Evolutionary conservation across 2,797 vertebrate species (phyloP), one percentile per base, ranked within the genome.

Genomic region (Epinephelus awoara): DNA sequence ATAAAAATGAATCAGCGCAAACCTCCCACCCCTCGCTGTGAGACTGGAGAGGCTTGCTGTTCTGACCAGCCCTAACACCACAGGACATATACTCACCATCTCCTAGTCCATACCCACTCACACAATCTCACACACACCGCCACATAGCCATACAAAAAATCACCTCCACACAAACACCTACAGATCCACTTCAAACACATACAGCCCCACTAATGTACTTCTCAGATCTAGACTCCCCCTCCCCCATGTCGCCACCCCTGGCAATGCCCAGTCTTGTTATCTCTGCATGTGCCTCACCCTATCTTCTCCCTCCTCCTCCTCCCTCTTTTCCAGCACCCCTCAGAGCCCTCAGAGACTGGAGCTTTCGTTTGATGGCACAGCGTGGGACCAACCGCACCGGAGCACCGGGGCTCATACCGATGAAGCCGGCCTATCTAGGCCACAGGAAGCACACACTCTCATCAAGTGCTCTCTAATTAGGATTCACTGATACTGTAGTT

Each of bases 391-490:
- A 77, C 74, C 44, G 68, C 83, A 76, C 72, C 25, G 13, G 72
- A 82, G 84, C 68, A 42, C 70, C 21, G 23, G 72, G 64, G 76
- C 80, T 88, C 88, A 89, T 89, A 81, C 88, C 74, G 75, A 94
- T 87, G 88, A 90, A 89, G 71, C 66, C 4, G 23, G 73, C 66
- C 79, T 93, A 94, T 92, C 82, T 93, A 91, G 93, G 94, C 80
- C 94, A 94, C 64, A 51, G 54, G 64, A 62, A 86, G 89, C 78
- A 58, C 78, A 82, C 63, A 25, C 74, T 86, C 86, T 91, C 90
- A 93, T 94, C 90, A 88, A 87, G 84, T 67, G 76, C 85, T 86
- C 77, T 88, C 88, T 93, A 95, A 95, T 94, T 94, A 92, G 91
- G 88, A 92, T 92, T 91, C 90, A 88, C 61, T 82, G 82, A 91